Conservation (phyloP, 2,888 invertebrate species). For the Willowsia nigromaculata region DNA sequence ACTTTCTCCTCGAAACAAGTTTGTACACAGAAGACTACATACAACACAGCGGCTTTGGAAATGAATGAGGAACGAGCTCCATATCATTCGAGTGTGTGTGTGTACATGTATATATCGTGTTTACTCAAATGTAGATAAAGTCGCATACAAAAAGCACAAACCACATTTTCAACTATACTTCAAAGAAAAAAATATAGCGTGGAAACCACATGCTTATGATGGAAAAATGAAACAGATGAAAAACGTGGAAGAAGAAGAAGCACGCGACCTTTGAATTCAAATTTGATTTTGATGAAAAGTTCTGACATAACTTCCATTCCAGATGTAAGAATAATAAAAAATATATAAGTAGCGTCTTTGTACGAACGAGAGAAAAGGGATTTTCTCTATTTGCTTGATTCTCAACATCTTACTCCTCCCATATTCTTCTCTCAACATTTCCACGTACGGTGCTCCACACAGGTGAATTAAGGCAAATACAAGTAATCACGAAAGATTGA, state of each 20-base stretch:
- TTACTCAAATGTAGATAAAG: neutral
- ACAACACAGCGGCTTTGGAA: neutral
- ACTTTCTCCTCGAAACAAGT: neutral
- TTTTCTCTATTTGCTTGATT: neutral
- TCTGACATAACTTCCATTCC: neutral
- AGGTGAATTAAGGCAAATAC: neutral
- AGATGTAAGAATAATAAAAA: constrained; percentile 13
- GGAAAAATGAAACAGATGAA: constrained; percentile 26
- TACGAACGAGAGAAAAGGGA: neutral
- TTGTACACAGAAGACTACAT: too few species aligned
- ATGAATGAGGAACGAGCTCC: too few species aligned
- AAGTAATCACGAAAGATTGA: too few species aligned
- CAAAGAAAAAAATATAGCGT: constrained; percentile 28
- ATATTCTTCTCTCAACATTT: neutral
- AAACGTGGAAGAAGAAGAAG: neutral
- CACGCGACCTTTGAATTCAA: constrained; percentile 65
- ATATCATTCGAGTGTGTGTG: too few species aligned
- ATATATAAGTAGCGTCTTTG: constrained; percentile 8
- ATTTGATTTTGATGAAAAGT: constrained; percentile 60
- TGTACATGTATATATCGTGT: too few species aligned
- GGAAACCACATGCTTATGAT: constrained; percentile 2
- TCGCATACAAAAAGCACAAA: neutral
- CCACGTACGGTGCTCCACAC: neutral
- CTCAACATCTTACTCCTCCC: neutral
- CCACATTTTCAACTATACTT: neutral